Conservation (phyloP, 2,113 vertebrate genomes). For the Alouatta palliata region DNA sequence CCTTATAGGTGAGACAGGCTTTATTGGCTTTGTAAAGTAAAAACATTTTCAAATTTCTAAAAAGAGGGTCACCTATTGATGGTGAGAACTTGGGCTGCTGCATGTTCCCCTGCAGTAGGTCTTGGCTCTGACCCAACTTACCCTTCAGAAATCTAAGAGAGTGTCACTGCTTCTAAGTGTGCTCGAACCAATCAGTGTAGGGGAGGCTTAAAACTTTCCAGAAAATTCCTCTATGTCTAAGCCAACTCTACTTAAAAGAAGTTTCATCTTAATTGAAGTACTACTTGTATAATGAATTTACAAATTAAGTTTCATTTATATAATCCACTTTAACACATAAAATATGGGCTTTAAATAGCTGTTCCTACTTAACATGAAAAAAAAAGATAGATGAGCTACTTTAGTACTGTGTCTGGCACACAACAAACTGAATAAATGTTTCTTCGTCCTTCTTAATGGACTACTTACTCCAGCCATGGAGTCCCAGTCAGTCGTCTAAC, state of each 20-base stretch:
- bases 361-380: neutral
- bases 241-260: constrained; percentile 32
- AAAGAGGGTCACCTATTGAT: neutral
- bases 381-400: neutral
- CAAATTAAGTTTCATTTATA: constrained; percentile 40
- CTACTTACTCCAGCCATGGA: neutral
- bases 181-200: neutral
- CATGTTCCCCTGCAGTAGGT: neutral
- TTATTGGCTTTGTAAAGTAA: neutral
- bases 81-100: neutral
- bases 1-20: neutral
- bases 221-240: neutral
- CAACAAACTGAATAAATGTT: neutral
- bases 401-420: constrained; percentile 24
- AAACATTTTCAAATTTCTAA: neutral
- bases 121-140: neutral
- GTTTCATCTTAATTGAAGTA: constrained; percentile 34
- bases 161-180: neutral
- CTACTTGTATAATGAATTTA: constrained; percentile 27
- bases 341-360: constrained; percentile 28
- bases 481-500: neutral
- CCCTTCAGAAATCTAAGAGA: constrained; percentile 29
- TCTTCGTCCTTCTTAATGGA: neutral
- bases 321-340: constrained; percentile 27
- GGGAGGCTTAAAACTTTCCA: neutral